Evolutionary conservation across 2,113 vertebrate species (phyloP).

Genomic region (Bubalus kerabau): DNA sequence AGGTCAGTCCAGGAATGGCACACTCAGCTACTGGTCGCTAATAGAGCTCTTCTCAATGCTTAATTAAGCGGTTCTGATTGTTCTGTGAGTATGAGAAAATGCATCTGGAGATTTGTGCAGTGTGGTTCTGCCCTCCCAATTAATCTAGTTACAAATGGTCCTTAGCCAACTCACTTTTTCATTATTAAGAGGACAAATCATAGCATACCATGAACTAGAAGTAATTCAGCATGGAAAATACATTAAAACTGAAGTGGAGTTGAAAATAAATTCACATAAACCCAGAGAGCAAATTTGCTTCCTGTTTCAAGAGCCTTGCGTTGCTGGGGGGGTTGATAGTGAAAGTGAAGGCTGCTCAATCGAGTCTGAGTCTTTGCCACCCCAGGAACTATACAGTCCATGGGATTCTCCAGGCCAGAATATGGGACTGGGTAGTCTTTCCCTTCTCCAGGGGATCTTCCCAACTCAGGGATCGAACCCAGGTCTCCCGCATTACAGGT

Average conservation of each 20-base stretch:
- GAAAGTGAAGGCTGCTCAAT: neutral
- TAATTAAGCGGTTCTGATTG: neutral
- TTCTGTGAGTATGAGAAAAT: neutral
- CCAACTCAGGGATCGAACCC: neutral
- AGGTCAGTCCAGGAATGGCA: neutral
- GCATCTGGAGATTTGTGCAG: neutral
- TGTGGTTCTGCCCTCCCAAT: neutral
- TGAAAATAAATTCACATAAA: neutral
- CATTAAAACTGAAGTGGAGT: neutral
- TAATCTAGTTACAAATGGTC: neutral
- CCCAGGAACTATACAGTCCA: neutral
- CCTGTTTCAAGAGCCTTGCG: neutral
- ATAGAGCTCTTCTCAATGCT: neutral
- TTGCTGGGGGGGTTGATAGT: neutral
- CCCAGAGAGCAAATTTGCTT: neutral
- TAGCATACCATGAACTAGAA: neutral
- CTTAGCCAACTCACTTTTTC: neutral
- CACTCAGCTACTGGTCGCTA: fast-evolving
- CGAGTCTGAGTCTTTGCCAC: neutral
- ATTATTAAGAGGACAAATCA: neutral
- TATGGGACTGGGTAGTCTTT: neutral
- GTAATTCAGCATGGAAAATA: neutral
- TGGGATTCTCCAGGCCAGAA: neutral
- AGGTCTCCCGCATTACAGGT: neutral
- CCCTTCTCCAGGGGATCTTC: neutral